These are phyloP conservation scores for Nyctibius bracteatus DNA, from an alignment of 2,113 vertebrate species.

Conservation along the genomic window DNA sequence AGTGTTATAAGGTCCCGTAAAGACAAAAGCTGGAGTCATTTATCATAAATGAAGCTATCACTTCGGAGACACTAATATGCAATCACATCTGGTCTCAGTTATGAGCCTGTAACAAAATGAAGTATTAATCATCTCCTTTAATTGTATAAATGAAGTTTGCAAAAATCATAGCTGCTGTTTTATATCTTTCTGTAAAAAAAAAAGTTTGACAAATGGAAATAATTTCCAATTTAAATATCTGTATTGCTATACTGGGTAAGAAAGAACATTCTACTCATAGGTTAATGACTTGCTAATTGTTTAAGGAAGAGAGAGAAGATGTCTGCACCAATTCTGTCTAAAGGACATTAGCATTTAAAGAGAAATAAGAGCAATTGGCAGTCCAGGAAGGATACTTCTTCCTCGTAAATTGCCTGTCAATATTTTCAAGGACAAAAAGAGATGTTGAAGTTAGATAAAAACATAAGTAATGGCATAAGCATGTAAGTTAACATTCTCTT, in stretches of 20 bases:
- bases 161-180: background rate
- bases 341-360: background rate
- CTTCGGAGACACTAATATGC: background rate
- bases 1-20: background rate
- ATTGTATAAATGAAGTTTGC: background rate
- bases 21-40: background rate
- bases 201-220: background rate
- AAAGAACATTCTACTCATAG: background rate
- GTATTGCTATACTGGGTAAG: background rate
- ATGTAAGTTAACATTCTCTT: background rate
- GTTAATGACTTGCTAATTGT: background rate
- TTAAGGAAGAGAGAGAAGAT: background rate
- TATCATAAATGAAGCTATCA: background rate
- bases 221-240: background rate
- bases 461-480: background rate
- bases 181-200: background rate
- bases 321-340: background rate
- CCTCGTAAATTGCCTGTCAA: background rate
- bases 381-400: background rate
- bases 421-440: background rate
- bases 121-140: background rate
- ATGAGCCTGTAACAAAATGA: background rate
- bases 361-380: background rate
- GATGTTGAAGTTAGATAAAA: background rate
- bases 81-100: background rate